Evolutionary conservation across 2,797 vertebrate species (phyloP).

Genomic region (Huso huso): DNA sequence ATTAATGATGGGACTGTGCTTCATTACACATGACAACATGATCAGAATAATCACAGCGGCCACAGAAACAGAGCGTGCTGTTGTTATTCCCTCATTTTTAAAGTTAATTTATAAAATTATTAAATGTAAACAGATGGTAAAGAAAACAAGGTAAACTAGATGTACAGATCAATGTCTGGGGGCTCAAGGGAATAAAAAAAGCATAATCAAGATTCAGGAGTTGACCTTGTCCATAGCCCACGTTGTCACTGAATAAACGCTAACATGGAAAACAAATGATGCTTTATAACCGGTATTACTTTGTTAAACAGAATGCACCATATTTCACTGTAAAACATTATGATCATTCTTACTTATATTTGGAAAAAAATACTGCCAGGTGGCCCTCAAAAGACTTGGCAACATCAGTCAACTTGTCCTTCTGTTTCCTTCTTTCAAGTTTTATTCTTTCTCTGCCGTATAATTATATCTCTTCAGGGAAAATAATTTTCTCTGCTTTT

Average conservation of each 20-base stretch:
- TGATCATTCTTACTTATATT: conserved; percentile 15
- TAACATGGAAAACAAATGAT: conserved; percentile 54
- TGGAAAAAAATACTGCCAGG: conserved; percentile 23
- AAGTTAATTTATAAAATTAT: conserved; percentile 86
- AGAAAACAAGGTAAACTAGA: conserved; percentile 86
- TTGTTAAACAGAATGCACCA: conserved; percentile 23
- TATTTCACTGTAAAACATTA: conserved; percentile 15
- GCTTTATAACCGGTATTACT: conserved; percentile 16
- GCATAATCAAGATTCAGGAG: conserved; percentile 78
- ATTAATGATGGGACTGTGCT: conserved; percentile 77
- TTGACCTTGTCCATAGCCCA: conserved; percentile 76
- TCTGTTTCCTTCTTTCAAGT: conserved; percentile 30
- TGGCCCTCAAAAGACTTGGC: conserved; percentile 33
- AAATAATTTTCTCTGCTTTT: conserved; percentile 18
- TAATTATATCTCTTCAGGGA: conserved; percentile 22
- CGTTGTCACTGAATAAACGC: conserved; percentile 64
- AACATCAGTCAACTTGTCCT: conserved; percentile 32
- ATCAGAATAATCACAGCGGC: conserved; percentile 69
- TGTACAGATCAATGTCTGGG: conserved; percentile 79
- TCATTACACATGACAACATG: conserved; percentile 81
- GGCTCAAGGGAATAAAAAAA: conserved; percentile 69
- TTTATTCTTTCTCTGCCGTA: conserved; percentile 17
- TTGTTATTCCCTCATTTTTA: conserved; percentile 67
- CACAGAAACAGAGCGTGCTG: conserved; percentile 49
- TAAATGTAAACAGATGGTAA: conserved; percentile 79